Base-by-base conservation (phyloP, 2,113 vertebrate genomes). In the Elaphurus davidianus region DNA sequence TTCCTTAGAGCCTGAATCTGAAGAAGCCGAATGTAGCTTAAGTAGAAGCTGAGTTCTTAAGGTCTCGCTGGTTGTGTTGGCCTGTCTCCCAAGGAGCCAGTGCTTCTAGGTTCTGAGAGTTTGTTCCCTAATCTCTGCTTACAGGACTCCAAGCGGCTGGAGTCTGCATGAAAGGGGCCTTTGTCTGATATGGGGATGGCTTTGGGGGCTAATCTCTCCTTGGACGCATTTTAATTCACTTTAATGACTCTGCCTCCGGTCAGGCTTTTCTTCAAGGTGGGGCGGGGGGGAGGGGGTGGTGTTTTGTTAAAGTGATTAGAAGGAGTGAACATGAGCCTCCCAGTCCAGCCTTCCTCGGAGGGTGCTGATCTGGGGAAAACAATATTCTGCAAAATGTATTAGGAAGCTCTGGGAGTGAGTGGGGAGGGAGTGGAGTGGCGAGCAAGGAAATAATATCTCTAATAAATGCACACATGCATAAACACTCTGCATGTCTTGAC, bases 191-290 rank as follows among this genome's bases (percentile, higher is more conserved):
- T 54, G 94, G 97, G 97, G 99, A 98, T 98, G 98, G 98, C 92
- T 99, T 98, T 97, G 88, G 97, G 98, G 98, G 95, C 97, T 99
- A 99, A 99, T 98, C 98, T 99, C 97, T 98, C 98, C 97, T 98
- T 96, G 97, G 98, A 98, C 98, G 98, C 97, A 99, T 98, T 99
- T 99, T 98, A 98, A 99, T 99, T 99, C 98, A 98, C 98, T 98
- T 98, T 99, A 99, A 99, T 98, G 98, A 97, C 97, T 98, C 98
- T 99, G 98, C 98, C 98, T 99, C 98, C 98, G 98, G 98, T 98
- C 98, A 98, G 96, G 98, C 96, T 97, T 98, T 99, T 98, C 93
- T 97, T 98, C 98, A 95, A 50, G 47, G 97, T 87, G 93, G 98
- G 90, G 93, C 4, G 4, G 97, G 93, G 87, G 90, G 97, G 96